Evolutionary conservation across 2,113 vertebrate species (phyloP), one percentile per base, ranked within the genome.

Genomic region (Camelus dromedarius): DNA sequence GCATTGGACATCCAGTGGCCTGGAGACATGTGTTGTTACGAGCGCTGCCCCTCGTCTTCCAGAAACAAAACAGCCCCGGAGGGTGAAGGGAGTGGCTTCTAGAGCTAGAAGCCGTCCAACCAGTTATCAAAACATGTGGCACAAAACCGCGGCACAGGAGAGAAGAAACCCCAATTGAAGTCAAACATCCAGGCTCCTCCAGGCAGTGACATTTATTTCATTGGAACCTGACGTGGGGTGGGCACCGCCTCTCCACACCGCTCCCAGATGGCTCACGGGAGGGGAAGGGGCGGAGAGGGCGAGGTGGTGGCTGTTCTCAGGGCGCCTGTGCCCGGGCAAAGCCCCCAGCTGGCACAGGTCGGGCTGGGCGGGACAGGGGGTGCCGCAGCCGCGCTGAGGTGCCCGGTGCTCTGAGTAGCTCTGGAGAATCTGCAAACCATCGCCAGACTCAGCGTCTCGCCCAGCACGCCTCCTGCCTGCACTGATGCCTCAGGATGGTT

Each of bases 391-490:
- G 1, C 0, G 0, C 46, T 52, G 12, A 72, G 52, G 9, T 30
- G 5, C 60, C 60, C 7, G 4, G 30, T 28, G 6, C 15, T 20
- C 72, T 7, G 4, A 0, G 14, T 1, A 4, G 30, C 46, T 2
- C 8, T 16, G 1, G 73, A 22, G 54, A 30, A 35, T 10, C 9
- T 13, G 26, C 52, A 15, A 9, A 32, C 6, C 0, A 0, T n/a
- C 28, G 22, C 19, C 48, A 56, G 76, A n/a, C 6, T 30, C 30
- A 8, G 69, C 4, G 0, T 10, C n/a, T 67, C 52, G 11, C 48
- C 1, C 1, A 7, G 5, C 4, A 35, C 3, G 24, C 38, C 38
- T 46, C 30, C 6, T 10, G 18, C 22, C 38, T 9, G 1, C 0
- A 2, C 11, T 6, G 19, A 3, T 1, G n/a, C 10, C 10, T 7